Evolutionary conservation across 2,888 invertebrate species (phyloP), one percentile per base, ranked within the genome.

Genomic region (Phengaris arion): DNA sequence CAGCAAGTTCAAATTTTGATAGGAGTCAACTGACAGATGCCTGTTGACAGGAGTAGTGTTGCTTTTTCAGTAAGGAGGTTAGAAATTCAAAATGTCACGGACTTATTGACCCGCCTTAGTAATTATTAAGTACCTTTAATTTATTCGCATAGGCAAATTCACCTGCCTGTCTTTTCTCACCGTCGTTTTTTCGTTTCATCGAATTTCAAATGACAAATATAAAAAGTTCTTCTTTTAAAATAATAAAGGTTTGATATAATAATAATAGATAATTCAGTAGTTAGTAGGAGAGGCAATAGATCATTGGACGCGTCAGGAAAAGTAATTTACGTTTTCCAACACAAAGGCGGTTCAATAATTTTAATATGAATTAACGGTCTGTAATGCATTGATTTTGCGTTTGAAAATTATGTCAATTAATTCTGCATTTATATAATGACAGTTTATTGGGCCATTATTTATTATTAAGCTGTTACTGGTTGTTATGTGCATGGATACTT

Each of bases 381-480:
- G 81, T 83, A 86, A 85, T 83, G 84, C 85, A 87, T 85, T 83
- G 84, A 85, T 86, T 86, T 81, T 83, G 77, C 81, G 80, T 82
- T 79, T 82, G 82, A 79, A 70, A 70, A 70, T 70, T 70, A 70
- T 85, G 85, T 87, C 70, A 70, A 70, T 70, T 70, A 70, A 51
- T 22, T 52, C 22, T 52, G 70, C 22, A 22, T 70, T 70, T 51
- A 70, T 15, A 52, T 70, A 51, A 52, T 70, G 70, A 51, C 70
- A 48, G 70, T 51, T 51, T 52, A 70, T 51, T 69, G 69, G 46
- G 48, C 10, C 48, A 70, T 70, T 35, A 70, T 52, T 70, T 70
- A 70, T 83, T 83, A 84, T 83, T 85, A 84, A 80, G 77, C 48
- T 52, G 51, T 70, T 22, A 35, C 70, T 15, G 51, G 22, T 48